Base-by-base conservation (phyloP, 2,888 invertebrate genomes). In the Eupithecia inturbata region DNA sequence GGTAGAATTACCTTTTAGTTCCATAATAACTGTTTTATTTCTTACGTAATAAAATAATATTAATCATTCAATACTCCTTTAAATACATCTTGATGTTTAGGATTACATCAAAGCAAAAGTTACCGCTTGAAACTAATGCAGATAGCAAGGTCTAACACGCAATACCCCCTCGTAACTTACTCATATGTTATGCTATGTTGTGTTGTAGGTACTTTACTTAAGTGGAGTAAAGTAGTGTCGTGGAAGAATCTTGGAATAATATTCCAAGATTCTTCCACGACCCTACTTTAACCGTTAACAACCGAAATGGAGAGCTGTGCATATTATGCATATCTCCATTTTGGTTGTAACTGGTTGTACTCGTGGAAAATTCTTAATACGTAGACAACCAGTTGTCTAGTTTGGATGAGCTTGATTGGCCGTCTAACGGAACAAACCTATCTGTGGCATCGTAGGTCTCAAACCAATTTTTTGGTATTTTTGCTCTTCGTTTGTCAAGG, bases 181-280 rank as follows among this genome's bases (percentile, higher is more conserved):
- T 22, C 22, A 53, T 12, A 49, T n/a, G 53, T 22, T n/a, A 53
- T 53, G 53, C 14, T 57, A 22, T 26, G 57, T 26, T 26, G 26
- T 57, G 26, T 26, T 22, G 57, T 53, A 49, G 9, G n/a, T 49
- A 57, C 57, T 57, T 57, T 57, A 26, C 57, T 57, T 57, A 57
- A 57, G 57, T 57, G 26, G 57, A 22, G 57, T 53, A 53, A 53
- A 53, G 53, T 57, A 57, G 57, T 57, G 26, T 57, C 57, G 26
- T 57, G 57, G 53, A 57, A 14, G 57, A 57, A 57, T 57, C n/a
- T 57, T 26, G 5, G 26, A 57, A 57, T n/a, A n/a, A n/a, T n/a
- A n/a, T n/a, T n/a, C n/a, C n/a, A n/a, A n/a, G n/a, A n/a, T n/a
- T n/a, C n/a, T n/a, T n/a, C n/a, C n/a, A n/a, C n/a, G n/a, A n/a